A percentile compares a stretch with the other conserved stretches of the same genome.
phyloP scores from a whole-genome alignment of 92 coral and sea anemone species.

The Zoanthus solanderi region DNA sequence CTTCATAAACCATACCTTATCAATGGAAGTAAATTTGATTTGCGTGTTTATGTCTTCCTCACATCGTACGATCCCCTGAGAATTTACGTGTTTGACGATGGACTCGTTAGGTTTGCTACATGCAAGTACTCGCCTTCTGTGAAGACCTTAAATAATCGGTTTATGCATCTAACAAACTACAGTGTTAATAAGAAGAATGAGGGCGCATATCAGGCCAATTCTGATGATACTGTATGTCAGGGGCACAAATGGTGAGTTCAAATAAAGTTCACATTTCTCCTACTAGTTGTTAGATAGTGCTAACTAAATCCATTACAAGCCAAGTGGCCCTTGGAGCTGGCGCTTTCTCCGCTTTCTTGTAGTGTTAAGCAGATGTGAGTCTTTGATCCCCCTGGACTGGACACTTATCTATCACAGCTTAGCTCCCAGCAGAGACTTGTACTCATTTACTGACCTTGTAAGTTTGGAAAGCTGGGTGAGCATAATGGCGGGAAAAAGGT shows the following conservation, averaged over 20 bases:
- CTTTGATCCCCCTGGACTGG: too few species aligned
- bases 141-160: constrained; percentile 91
- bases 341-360: too few species aligned
- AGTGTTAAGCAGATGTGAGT: too few species aligned
- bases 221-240: constrained; percentile 94
- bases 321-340: too few species aligned
- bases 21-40: constrained; percentile 97
- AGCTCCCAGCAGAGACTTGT: too few species aligned
- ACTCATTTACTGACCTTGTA: too few species aligned
- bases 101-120: constrained; percentile 97
- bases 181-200: constrained; percentile 99
- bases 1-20: constrained; percentile 96
- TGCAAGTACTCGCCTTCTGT: constrained; percentile 98
- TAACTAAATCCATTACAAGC: not conserved
- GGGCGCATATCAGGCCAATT: constrained; percentile 89
- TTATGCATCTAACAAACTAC: constrained; percentile 99
- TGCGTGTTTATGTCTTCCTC: constrained; percentile 92
- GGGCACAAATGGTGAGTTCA: constrained; percentile 92
- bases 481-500: not conserved
- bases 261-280: not conserved
- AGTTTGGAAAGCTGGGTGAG: not conserved
- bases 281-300: not conserved
- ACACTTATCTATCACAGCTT: too few species aligned
- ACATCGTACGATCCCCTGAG: constrained; percentile 96
- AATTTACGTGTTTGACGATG: constrained; percentile 97